A percentile compares a stretch with the other conserved stretches of the same genome.
phyloP scores from a whole-genome alignment of 2,113 vertebrate species.

The Sturnus vulgaris region DNA sequence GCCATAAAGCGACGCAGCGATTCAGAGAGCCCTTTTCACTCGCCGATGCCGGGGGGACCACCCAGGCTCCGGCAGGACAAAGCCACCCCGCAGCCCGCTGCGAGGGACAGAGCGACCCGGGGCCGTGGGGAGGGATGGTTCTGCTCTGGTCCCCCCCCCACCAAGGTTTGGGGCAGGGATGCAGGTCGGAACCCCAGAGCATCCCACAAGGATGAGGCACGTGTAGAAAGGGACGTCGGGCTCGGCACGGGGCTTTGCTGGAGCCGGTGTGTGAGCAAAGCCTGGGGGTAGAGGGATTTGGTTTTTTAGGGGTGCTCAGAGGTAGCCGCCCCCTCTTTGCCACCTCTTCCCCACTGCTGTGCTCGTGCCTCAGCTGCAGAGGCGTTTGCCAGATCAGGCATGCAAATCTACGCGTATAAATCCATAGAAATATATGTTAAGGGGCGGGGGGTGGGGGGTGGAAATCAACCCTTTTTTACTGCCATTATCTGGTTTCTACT shows the following conservation, averaged over 20 bases:
- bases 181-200: not conserved
- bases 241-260: not conserved
- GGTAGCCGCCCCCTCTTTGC: not conserved
- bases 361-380: not conserved
- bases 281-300: not conserved
- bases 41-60: not conserved
- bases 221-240: rapidly evolving
- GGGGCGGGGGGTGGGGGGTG: no score
- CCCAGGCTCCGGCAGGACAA: slow-evolving; percentile 43
- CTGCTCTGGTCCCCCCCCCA: not conserved
- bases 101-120: not conserved
- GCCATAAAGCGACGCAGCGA: slow-evolving; percentile 17
- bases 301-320: not conserved
- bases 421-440: not conserved
- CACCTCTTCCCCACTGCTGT: not conserved
- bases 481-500: not conserved
- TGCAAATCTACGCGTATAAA: not conserved
- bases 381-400: not conserved
- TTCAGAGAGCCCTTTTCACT: slow-evolving; percentile 51
- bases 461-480: not conserved
- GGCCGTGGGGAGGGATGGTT: not conserved
- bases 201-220: not conserved
- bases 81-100: not conserved
- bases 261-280: not conserved
- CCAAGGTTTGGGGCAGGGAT: not conserved